Conservation (phyloP, 1,140 invertebrate species). For the Bombus huntii region DNA sequence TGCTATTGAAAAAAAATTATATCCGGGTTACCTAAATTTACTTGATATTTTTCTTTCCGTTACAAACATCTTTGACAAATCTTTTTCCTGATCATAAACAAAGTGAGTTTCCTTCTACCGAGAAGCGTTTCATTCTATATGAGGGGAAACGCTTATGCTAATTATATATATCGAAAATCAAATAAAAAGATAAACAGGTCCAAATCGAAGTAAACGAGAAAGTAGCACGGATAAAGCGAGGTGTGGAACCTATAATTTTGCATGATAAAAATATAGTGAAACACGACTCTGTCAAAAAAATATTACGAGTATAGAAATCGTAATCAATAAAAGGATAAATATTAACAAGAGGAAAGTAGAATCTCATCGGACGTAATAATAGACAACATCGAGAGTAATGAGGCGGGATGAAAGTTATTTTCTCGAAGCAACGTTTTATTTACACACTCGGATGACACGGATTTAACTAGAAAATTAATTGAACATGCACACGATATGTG, state of each 20-base stretch:
- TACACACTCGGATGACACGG: not conserved
- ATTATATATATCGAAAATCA: not conserved
- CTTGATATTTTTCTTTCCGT: not conserved
- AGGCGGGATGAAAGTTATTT: slow-evolving; percentile 12
- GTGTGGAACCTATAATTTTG: not conserved
- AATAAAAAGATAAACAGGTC: not conserved
- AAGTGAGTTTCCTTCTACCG: not conserved
- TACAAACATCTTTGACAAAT: not conserved
- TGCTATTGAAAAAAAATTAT: not conserved
- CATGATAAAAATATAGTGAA: not conserved
- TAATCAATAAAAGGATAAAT: not conserved
- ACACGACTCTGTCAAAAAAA: not conserved
- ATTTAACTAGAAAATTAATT: slow-evolving; percentile 30
- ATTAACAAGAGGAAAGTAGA: not conserved
- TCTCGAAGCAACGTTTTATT: not conserved
- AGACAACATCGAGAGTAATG: not conserved
- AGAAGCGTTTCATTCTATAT: not conserved
- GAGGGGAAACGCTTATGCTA: not conserved
- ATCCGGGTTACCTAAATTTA: not conserved
- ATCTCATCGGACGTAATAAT: not conserved
- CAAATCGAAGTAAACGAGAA: not conserved
- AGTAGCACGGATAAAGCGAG: not conserved
- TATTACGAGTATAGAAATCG: not conserved
- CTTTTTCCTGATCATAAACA: not conserved
- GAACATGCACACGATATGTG: not conserved